A percentile compares a stretch with the other conserved stretches of the same genome.
These are phyloP conservation scores for Catharus bicknelli DNA, from an alignment of 2,113 vertebrate species.

Conservation along the genomic window DNA sequence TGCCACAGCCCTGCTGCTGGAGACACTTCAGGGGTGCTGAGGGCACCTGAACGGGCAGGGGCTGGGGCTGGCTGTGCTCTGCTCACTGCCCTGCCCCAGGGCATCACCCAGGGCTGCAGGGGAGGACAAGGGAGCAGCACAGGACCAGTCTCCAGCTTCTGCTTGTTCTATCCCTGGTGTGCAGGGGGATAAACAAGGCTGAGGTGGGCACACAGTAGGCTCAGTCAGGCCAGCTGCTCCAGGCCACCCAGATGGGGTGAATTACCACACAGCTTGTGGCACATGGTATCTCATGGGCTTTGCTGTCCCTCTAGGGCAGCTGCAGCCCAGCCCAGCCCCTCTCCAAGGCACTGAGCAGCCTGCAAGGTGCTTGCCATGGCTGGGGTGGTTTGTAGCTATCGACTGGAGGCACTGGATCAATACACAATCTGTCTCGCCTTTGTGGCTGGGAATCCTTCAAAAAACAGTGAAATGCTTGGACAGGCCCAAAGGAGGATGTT, in stretches of 20 bases:
- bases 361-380: rapidly evolving
- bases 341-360: rapidly evolving
- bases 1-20: too few species aligned
- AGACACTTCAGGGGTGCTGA: background rate
- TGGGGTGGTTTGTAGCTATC: background rate
- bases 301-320: background rate
- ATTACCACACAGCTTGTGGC: background rate
- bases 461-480: background rate
- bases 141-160: background rate
- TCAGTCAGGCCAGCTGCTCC: background rate
- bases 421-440: background rate
- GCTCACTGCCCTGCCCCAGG: background rate
- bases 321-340: background rate
- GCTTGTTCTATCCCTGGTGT: rapidly evolving
- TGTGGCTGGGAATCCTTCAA: background rate
- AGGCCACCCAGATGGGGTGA: background rate
- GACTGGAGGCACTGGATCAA: background rate
- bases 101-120: background rate
- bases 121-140: background rate
- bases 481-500: background rate
- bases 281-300: rapidly evolving
- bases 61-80: background rate
- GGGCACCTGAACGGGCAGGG: background rate
- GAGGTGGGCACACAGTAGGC: background rate
- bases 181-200: background rate